phyloP scores from a whole-genome alignment of 2,113 vertebrate genomes.

The Rhinopomastus cyanomelas region DNA sequence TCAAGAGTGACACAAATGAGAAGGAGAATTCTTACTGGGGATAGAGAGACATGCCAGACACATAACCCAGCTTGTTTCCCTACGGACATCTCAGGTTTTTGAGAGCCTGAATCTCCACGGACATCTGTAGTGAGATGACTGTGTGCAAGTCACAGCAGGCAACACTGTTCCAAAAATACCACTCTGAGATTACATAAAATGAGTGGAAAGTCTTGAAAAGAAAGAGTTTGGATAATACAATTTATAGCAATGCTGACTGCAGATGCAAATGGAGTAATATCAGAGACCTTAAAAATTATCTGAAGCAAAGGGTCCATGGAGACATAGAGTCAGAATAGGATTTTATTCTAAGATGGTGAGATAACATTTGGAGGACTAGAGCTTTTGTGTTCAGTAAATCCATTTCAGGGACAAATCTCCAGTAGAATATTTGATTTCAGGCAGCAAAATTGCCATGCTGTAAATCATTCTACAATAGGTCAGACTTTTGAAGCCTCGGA shows the following conservation, averaged over 20 bases:
- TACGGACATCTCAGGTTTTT: neutral
- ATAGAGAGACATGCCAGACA: neutral
- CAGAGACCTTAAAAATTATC: conserved; percentile 45
- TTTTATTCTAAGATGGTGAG: neutral
- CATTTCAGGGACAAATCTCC: conserved; percentile 12
- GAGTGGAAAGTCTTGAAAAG: neutral
- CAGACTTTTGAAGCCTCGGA: neutral
- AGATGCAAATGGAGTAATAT: conserved; percentile 38
- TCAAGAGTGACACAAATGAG: neutral
- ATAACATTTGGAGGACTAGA: neutral
- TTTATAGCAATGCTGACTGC: conserved; percentile 28
- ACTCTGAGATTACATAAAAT: neutral
- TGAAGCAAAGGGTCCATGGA: conserved; percentile 9
- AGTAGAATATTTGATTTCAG: conserved; percentile 36
- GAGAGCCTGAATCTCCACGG: neutral
- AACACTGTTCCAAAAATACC: conserved; percentile 30
- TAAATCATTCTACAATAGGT: neutral
- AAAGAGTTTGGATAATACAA: conserved; percentile 10
- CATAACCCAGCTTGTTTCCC: neutral
- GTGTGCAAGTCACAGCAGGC: neutral
- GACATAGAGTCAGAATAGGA: neutral
- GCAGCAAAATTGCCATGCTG: neutral
- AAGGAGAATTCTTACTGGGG: neutral
- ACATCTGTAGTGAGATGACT: neutral
- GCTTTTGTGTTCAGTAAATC: conserved; percentile 23